A percentile compares a stretch with the other conserved stretches of the same genome.
phyloP scores from a whole-genome alignment of 2,113 vertebrate genomes.

The Lichenostomus cassidix region DNA sequence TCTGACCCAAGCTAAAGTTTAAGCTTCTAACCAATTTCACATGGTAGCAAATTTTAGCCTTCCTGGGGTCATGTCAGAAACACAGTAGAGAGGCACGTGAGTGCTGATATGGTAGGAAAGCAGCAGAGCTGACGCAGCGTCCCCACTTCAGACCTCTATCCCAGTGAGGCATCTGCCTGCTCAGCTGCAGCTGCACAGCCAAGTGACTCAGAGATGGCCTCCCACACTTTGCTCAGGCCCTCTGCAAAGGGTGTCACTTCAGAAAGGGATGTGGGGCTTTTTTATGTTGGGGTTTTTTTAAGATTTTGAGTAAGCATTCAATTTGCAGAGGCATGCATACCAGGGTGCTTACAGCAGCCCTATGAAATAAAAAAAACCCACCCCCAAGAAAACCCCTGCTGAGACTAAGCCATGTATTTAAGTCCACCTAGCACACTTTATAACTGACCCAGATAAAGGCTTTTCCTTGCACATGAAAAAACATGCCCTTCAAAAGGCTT shows the following conservation, averaged over 20 bases:
- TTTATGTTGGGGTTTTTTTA: background rate
- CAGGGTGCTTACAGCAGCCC: background rate
- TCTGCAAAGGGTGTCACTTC: background rate
- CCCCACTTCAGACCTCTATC: background rate
- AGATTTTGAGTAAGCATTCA: background rate
- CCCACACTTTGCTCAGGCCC: background rate
- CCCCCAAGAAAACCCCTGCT: background rate
- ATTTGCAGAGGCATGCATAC: background rate
- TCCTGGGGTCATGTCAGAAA: background rate
- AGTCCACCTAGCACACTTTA: background rate
- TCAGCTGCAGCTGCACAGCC: background rate
- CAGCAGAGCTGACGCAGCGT: background rate
- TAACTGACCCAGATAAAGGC: background rate
- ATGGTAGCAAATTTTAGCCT: background rate
- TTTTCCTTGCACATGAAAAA: background rate
- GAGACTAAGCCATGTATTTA: background rate
- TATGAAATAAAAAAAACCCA: background rate
- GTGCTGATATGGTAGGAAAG: background rate
- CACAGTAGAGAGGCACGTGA: fast-evolving
- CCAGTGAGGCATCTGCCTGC: background rate
- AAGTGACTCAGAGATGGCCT: background rate
- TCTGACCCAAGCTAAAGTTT: background rate
- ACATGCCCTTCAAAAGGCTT: background rate
- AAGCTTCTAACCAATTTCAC: background rate
- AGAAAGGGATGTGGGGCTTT: background rate